phyloP scores from a whole-genome alignment of 2,797 vertebrate species.

The Acrossocheilus fasciatus region DNA sequence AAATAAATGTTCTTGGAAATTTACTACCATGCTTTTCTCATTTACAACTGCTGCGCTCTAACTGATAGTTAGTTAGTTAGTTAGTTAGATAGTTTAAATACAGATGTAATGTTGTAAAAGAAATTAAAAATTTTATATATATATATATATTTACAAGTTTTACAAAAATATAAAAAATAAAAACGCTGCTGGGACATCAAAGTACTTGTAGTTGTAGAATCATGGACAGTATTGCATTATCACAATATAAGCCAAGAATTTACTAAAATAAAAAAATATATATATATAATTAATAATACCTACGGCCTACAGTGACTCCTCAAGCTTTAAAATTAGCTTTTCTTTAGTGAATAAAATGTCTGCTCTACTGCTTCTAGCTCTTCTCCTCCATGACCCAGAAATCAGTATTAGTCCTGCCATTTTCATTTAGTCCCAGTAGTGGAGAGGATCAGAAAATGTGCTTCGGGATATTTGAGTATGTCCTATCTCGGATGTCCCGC shows the following conservation, averaged over 20 bases:
- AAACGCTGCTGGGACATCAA: neutral
- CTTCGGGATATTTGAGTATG: conserved; percentile 28
- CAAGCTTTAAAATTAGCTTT: neutral
- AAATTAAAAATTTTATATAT: too few species aligned
- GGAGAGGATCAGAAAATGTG: conserved; percentile 1
- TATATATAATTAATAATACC: too few species aligned
- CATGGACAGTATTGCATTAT: neutral
- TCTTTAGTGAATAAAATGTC: conserved; percentile 4
- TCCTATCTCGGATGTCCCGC: conserved; percentile 27
- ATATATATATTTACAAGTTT: too few species aligned
- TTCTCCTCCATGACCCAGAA: conserved; percentile 31
- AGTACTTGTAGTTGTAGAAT: neutral
- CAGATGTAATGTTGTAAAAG: too few species aligned
- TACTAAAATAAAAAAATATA: neutral
- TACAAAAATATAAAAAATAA: too few species aligned
- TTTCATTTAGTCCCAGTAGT: conserved; percentile 34
- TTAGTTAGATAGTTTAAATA: too few species aligned
- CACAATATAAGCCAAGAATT: neutral
- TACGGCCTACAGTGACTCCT: neutral
- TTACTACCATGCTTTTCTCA: neutral
- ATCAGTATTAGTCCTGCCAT: conserved; percentile 19
- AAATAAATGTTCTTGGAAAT: neutral
- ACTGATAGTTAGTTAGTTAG: too few species aligned
- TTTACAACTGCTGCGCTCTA: neutral
- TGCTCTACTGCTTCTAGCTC: neutral